These are phyloP conservation scores for Brachyalestes nurse DNA, from an alignment of 2,797 vertebrate genomes.

Conservation along the genomic window DNA sequence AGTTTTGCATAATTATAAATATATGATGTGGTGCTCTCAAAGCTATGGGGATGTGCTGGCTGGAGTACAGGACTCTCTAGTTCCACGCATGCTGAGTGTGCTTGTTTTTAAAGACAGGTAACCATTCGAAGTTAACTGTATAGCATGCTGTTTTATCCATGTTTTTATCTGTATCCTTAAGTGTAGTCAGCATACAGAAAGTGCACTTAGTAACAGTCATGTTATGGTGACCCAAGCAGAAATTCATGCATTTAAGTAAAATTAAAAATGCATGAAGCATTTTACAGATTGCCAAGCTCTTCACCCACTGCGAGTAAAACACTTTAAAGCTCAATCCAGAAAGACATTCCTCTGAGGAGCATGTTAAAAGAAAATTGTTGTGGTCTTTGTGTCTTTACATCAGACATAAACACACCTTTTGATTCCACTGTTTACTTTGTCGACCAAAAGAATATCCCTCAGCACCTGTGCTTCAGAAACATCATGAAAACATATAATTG, in stretches of 20 bases:
- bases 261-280: background rate
- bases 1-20: conserved; percentile 33
- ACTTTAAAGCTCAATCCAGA: background rate
- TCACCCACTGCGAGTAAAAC: background rate
- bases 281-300: background rate
- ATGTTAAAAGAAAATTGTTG: background rate
- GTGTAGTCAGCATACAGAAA: background rate
- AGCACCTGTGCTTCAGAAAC: no score
- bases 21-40: background rate
- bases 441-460: no score
- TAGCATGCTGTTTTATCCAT: background rate
- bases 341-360: background rate
- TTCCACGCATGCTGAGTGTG: background rate
- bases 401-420: no score
- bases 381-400: no score
- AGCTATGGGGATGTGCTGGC: conserved; percentile 8
- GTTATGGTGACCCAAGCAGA: background rate
- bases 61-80: background rate
- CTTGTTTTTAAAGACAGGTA: background rate
- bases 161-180: no score
- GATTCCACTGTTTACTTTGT: no score
- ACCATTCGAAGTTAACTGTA: background rate
- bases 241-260: background rate
- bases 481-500: no score
- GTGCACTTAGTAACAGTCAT: background rate